Percentiles rank a stretch among this genome's conserved stretches.
Evolutionary conservation across 2,797 vertebrate species (phyloP).

Genomic region (Acanthurus lineatus): DNA sequence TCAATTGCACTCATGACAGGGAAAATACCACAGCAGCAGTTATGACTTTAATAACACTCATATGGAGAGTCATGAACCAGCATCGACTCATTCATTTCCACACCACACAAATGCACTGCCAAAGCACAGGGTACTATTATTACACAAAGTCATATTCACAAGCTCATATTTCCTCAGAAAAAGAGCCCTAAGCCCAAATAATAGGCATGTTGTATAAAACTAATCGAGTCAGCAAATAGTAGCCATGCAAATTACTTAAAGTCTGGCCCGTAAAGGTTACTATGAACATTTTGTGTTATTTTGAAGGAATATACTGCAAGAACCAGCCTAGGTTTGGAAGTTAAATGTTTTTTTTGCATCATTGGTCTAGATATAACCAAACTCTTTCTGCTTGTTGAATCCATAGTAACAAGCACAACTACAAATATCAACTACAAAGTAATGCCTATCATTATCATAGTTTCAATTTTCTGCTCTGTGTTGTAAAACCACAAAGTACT

Average conservation of each 20-base stretch:
- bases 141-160: constrained; percentile 10
- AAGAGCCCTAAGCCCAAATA: background rate
- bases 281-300: background rate
- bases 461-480: constrained; percentile 23
- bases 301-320: background rate
- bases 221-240: background rate
- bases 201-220: background rate
- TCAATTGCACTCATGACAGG: background rate
- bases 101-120: constrained; percentile 34
- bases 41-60: constrained; percentile 36
- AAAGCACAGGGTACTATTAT: constrained; percentile 19
- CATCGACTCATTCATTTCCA: constrained; percentile 4
- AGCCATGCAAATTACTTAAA: background rate
- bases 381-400: background rate
- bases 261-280: background rate
- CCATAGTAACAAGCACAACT: background rate
- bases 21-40: constrained; percentile 18
- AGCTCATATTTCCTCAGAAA: background rate
- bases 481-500: constrained; percentile 29
- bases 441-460: constrained; percentile 16
- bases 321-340: background rate
- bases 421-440: constrained; percentile 1
- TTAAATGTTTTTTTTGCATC: background rate
- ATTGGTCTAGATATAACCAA: background rate
- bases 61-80: constrained; percentile 27